These are phyloP conservation scores for Conger conger DNA, from an alignment of 2,113 vertebrate species.

Conservation along the genomic window DNA sequence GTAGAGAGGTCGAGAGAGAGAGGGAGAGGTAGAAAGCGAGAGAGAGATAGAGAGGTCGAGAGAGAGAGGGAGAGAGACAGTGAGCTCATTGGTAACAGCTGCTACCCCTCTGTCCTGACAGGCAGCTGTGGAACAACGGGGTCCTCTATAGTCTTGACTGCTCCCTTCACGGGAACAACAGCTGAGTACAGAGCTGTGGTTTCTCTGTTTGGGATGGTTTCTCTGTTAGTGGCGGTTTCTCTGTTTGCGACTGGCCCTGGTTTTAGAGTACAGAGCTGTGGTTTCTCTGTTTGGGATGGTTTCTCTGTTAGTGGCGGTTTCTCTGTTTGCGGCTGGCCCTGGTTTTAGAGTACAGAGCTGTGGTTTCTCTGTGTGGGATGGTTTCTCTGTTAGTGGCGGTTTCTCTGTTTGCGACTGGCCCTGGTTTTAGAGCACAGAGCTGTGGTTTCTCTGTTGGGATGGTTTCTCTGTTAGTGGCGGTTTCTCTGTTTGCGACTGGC, in stretches of 20 bases:
- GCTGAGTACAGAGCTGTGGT: too few species aligned
- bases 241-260: not conserved
- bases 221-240: too few species aligned
- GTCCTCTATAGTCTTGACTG: not conserved
- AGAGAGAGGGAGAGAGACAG: not conserved
- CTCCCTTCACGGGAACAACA: too few species aligned
- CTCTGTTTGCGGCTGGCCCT: not conserved
- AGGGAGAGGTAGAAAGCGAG: too few species aligned
- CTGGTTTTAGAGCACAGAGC: too few species aligned
- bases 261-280: not conserved
- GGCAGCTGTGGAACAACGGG: not conserved
- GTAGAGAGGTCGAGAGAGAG: too few species aligned
- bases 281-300: too few species aligned
- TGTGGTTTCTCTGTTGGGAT: not conserved
- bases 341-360: not conserved
- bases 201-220: too few species aligned
- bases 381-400: not conserved
- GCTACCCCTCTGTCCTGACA: not conserved
- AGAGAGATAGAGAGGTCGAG: too few species aligned
- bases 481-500: not conserved
- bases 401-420: not conserved
- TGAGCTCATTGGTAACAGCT: not conserved
- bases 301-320: too few species aligned
- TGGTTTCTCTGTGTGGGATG: too few species aligned
- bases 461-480: not conserved